phyloP scores from a whole-genome alignment of 2,888 invertebrate genomes.

The Melipona beecheii region DNA sequence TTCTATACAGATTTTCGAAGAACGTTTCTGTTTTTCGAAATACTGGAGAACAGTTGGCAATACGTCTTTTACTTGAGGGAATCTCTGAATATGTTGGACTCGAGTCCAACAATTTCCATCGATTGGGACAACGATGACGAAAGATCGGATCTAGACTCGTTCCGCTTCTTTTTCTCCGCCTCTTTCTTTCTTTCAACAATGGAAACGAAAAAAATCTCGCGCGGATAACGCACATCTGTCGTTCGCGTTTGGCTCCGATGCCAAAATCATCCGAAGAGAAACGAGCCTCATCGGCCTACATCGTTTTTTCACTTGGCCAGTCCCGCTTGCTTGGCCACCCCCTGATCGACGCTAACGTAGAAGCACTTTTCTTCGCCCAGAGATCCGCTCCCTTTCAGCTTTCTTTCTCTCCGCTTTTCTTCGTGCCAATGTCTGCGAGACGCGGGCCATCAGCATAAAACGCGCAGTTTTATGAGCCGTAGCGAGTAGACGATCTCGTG shows the following conservation, averaged over 20 bases:
- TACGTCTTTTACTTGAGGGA: no score
- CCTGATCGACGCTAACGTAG: constrained; percentile 12
- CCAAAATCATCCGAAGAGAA: constrained; percentile 73
- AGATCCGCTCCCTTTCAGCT: not conserved
- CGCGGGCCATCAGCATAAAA: constrained; percentile 82
- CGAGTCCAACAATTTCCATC: not conserved
- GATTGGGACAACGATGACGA: constrained; percentile 10
- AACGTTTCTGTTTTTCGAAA: no score
- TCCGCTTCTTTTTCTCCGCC: not conserved
- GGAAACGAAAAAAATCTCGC: constrained; percentile 55
- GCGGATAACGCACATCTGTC: constrained; percentile 72
- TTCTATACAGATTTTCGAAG: no score
- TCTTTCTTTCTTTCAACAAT: not conserved
- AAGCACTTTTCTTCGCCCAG: constrained; percentile 8
- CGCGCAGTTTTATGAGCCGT: constrained; percentile 82
- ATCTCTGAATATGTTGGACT: no score
- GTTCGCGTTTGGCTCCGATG: constrained; percentile 73
- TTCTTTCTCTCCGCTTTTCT: constrained; percentile 50
- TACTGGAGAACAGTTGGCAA: no score
- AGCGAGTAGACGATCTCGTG: constrained; percentile 78
- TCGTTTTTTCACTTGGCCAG: constrained; percentile 36
- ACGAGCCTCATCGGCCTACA: constrained; percentile 53
- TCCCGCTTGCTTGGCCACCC: constrained; percentile 18
- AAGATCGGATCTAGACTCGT: not conserved
- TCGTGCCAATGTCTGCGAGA: constrained; percentile 76